Evolutionary conservation across 2,888 invertebrate genomes (phyloP).

Genomic region (Folsomia candida): DNA sequence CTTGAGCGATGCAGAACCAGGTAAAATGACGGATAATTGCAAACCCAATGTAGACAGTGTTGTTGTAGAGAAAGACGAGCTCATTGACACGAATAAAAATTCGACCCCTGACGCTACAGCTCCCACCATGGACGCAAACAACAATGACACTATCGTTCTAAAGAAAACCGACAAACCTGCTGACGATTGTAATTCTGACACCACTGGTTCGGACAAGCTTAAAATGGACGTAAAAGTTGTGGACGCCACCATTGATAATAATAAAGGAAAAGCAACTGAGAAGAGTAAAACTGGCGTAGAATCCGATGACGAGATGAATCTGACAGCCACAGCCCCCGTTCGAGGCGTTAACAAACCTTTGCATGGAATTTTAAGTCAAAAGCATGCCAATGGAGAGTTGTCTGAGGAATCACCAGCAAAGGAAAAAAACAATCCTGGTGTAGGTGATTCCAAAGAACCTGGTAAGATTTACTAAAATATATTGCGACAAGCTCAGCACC

Average conservation of each 20-base stretch:
- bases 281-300: constrained; percentile 14
- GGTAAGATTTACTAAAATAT: too few relatives aligned
- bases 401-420: constrained; percentile 32
- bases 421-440: constrained; percentile 18
- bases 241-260: constrained; percentile 19
- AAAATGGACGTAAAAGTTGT: constrained; percentile 13
- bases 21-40: constrained; percentile 9
- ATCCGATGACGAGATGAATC: constrained; percentile 16
- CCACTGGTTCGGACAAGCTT: background rate
- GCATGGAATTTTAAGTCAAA: constrained; percentile 45
- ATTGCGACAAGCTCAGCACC: too few relatives aligned
- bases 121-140: background rate
- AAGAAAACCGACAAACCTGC: background rate
- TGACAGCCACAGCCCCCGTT: constrained; percentile 12
- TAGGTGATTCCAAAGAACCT: constrained; percentile 32
- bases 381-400: constrained; percentile 39
- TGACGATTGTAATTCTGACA: background rate
- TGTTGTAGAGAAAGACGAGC: background rate
- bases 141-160: background rate
- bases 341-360: constrained; percentile 31
- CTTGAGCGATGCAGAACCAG: constrained; percentile 10
- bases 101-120: background rate
- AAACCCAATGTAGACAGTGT: background rate
- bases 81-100: constrained; percentile 25
- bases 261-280: constrained; percentile 5